phyloP scores from a whole-genome alignment of 2,797 vertebrate genomes.

The Carduelis carduelis region DNA sequence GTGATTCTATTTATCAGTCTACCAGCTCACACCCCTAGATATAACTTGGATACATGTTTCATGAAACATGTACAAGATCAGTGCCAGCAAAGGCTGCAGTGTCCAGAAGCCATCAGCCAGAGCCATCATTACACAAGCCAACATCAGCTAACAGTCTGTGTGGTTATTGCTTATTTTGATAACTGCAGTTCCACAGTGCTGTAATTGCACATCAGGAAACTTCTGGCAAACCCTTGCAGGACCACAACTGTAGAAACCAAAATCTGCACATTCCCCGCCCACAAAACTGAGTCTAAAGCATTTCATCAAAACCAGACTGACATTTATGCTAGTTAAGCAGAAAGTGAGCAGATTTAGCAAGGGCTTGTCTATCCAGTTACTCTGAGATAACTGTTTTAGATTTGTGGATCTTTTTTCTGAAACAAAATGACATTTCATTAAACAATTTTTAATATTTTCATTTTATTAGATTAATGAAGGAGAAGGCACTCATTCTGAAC shows the following conservation, averaged over 20 bases:
- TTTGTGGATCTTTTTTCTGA: not conserved
- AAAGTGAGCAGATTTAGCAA: not conserved
- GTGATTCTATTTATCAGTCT: not conserved
- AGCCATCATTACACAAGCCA: not conserved
- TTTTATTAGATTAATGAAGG: not conserved
- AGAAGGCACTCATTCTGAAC: not conserved
- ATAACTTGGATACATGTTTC: not conserved
- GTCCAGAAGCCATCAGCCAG: not conserved
- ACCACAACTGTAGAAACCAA: not conserved
- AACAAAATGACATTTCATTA: not conserved
- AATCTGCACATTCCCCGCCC: not conserved
- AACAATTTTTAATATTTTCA: not conserved
- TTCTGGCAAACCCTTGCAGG: not conserved
- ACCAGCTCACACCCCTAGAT: not conserved
- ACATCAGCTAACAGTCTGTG: not conserved
- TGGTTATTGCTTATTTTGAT: rapidly evolving
- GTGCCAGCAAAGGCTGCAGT: not conserved
- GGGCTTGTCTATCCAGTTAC: not conserved
- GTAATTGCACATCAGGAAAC: not conserved
- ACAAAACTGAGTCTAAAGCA: not conserved
- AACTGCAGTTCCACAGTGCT: not conserved
- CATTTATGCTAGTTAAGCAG: not conserved
- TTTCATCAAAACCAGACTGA: not conserved
- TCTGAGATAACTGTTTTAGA: not conserved
- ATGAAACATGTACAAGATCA: not conserved